Conservation (phyloP, 2,888 invertebrate species). For the Brenthis hecate region DNA sequence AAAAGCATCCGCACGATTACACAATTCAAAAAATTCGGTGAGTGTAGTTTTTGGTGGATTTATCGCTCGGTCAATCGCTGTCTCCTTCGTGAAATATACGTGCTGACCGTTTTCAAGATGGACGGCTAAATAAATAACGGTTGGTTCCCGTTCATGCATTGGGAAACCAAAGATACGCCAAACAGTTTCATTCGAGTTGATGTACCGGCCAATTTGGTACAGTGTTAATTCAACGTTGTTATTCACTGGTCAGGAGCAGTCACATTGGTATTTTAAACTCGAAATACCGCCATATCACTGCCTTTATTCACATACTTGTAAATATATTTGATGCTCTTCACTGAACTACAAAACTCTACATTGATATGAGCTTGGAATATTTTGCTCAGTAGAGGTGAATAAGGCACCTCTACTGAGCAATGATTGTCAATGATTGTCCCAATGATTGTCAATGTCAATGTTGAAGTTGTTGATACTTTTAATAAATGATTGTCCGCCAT, state of each 20-base stretch:
- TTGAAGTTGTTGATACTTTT: slow-evolving; percentile 34
- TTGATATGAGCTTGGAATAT: slow-evolving; percentile 14
- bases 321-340: slow-evolving; percentile 37
- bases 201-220: slow-evolving; percentile 1
- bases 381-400: slow-evolving; percentile 35
- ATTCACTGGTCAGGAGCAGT: slow-evolving; percentile 13
- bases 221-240: slow-evolving; percentile 11
- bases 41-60: slow-evolving; percentile 47
- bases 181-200: slow-evolving; percentile 3
- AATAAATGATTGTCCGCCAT: slow-evolving; percentile 33
- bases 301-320: slow-evolving; percentile 46
- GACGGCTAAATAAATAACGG: slow-evolving; percentile 20
- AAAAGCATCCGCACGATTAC: slow-evolving; percentile 36
- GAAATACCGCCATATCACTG: slow-evolving; percentile 9
- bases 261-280: slow-evolving; percentile 4
- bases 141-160: slow-evolving; percentile 4
- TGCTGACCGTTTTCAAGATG: slow-evolving; percentile 37
- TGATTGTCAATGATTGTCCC: too few relatives aligned
- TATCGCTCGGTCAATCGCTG: slow-evolving; percentile 39
- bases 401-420: slow-evolving; percentile 42
- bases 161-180: slow-evolving; percentile 7
- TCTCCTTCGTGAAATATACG: slow-evolving; percentile 41
- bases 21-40: slow-evolving; percentile 42
- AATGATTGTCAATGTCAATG: slow-evolving; percentile 40
- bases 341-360: slow-evolving; percentile 35